Evolutionary conservation across 2,113 vertebrate genomes (phyloP).

Genomic region (Notarius lentiginosus): DNA sequence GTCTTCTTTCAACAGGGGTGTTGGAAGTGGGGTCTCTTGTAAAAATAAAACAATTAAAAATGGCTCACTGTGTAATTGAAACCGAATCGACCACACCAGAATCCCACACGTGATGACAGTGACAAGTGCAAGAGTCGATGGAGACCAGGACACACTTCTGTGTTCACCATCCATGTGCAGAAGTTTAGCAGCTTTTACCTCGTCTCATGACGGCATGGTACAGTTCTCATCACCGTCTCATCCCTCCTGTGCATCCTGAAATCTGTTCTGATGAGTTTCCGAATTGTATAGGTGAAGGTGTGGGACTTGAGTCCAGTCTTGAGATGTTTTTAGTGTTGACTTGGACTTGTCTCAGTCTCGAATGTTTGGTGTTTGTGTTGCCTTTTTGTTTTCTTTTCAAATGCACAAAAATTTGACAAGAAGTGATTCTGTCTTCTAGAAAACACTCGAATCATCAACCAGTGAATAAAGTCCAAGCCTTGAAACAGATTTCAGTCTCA

Average conservation of each 20-base stretch:
- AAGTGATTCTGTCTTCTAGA: neutral
- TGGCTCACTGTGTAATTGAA: constrained; percentile 39
- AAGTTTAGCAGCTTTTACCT: neutral
- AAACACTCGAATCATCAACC: neutral
- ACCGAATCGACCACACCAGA: constrained; percentile 16
- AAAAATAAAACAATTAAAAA: neutral
- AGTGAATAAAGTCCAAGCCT: neutral
- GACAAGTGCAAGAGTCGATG: constrained; percentile 12
- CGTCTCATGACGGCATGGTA: neutral
- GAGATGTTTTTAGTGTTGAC: neutral
- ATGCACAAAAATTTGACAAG: neutral
- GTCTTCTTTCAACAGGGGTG: constrained; percentile 32
- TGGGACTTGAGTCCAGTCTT: neutral
- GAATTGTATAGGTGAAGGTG: too few relatives aligned
- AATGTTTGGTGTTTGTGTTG: neutral
- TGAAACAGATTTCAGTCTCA: neutral
- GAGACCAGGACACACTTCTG: neutral
- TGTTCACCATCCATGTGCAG: neutral
- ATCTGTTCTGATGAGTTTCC: neutral
- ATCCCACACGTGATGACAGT: constrained; percentile 19
- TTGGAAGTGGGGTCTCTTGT: constrained; percentile 24
- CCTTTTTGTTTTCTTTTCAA: neutral
- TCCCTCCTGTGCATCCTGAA: neutral
- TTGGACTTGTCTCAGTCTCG: neutral
- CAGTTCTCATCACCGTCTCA: neutral